Evolutionary conservation across 1,140 invertebrate species (phyloP), one percentile per base, ranked within the genome.

Genomic region (Acromyrmex echinatior): DNA sequence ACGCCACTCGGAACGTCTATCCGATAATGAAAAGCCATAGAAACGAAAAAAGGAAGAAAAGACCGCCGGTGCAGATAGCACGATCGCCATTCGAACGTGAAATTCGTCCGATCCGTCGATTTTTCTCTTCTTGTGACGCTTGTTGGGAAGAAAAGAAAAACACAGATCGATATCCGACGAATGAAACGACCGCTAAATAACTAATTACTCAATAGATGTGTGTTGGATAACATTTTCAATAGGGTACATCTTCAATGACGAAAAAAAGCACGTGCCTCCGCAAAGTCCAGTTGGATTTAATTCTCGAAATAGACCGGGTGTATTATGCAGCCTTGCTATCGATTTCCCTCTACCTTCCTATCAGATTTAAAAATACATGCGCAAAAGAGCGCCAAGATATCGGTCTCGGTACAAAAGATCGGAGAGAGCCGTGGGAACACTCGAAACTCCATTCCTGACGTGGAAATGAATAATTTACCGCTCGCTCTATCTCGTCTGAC

Each of bases 401-500:
- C 25, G 45, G 71, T 49, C 45, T 53, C 49, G 28, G n/a, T 21
- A 84, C 80, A 84, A 84, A 84, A 84, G 70, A 84, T 76, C 45
- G 53, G 25, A 16, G 35, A 74, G 25, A 35, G 35, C 35, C 80
- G 68, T 14, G 56, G 51, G 21, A 81, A 60, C 31, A 35, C 66
- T 58, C 35, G 70, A 62, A 45, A 28, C 71, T 74, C 28, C 70
- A 39, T 51, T 16, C 45, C 39, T 51, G 28, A 84, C 70, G 80
- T 84, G 71, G 9, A 76, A 56, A 74, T 84, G 80, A 74, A 84
- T 84, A 84, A 84, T 84, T 84, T 84, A 62, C 35, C 80, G 66
- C 39, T 18, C 80, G 18, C 31, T 49, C 35, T 74, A 35, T 62
- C 56, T 74, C 25, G 39, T 21, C 25, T n/a, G 18, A 25, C 10